A percentile compares a stretch with the other conserved stretches of the same genome.
These are phyloP conservation scores for Anagyrus pseudococci DNA, from an alignment of 2,888 invertebrate genomes.

Conservation along the genomic window DNA sequence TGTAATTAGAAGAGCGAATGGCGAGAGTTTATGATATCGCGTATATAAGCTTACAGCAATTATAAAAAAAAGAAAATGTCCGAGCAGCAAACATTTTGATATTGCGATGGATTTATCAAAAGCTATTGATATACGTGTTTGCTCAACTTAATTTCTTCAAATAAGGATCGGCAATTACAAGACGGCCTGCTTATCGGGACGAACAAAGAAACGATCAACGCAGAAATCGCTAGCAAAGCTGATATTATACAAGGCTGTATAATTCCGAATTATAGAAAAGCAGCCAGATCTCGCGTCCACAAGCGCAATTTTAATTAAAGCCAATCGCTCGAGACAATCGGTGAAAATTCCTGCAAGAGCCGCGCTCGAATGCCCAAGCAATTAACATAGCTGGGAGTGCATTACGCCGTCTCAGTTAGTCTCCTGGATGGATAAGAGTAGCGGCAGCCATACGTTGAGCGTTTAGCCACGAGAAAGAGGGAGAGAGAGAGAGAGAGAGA, in stretches of 20 bases:
- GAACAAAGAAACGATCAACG: too few relatives aligned
- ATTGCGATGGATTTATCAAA: too few relatives aligned
- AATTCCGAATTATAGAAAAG: background rate
- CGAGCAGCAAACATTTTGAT: too few relatives aligned
- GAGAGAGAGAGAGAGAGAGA: background rate
- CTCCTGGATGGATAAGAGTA: background rate
- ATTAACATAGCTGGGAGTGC: conserved; percentile 18
- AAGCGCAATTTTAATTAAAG: background rate
- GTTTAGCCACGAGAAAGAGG: background rate
- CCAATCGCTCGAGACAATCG: background rate
- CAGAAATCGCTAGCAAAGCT: background rate
- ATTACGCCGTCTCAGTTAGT: conserved; percentile 18
- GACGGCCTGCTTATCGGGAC: too few relatives aligned
- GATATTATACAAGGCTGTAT: too few relatives aligned
- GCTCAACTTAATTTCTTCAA: too few relatives aligned
- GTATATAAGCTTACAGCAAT: too few relatives aligned
- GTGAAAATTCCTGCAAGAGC: background rate
- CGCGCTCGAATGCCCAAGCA: background rate
- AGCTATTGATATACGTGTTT: too few relatives aligned
- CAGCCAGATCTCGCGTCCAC: background rate
- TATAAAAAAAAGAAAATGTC: too few relatives aligned
- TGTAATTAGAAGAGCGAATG: too few relatives aligned
- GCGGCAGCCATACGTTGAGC: background rate
- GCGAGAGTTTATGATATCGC: too few relatives aligned
- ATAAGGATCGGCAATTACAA: too few relatives aligned